phyloP scores from a whole-genome alignment of 1,140 invertebrate genomes.

The Hypsibius dujardini region DNA sequence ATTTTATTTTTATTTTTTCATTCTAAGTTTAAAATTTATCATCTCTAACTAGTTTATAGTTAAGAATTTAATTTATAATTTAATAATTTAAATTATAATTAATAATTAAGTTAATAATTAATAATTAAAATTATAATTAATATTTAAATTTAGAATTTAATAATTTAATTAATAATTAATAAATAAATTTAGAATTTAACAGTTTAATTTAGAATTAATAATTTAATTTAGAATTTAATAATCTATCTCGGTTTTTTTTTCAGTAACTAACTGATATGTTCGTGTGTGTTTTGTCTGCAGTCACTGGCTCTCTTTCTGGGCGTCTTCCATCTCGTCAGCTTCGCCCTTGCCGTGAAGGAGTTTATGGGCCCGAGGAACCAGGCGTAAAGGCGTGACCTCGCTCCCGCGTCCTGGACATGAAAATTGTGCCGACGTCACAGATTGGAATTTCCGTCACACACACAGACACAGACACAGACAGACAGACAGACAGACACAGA shows the following conservation, averaged over 20 bases:
- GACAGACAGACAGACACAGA: neutral
- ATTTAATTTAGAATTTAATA: neutral
- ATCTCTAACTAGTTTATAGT: conserved; percentile 1
- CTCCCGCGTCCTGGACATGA: neutral
- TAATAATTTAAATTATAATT: neutral
- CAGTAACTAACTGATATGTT: neutral
- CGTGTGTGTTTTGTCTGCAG: neutral
- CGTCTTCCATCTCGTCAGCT: neutral
- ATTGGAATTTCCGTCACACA: neutral
- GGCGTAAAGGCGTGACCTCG: neutral
- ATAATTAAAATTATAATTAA: neutral
- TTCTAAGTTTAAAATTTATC: neutral
- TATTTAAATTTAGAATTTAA: neutral
- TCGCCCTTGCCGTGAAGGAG: conserved; percentile 7
- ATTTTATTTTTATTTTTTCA: neutral
- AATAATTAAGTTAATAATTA: neutral
- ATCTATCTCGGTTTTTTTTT: neutral
- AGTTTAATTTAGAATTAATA: neutral
- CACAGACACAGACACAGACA: neutral
- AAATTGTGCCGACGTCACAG: neutral
- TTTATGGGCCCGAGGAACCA: neutral
- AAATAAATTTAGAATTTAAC: neutral
- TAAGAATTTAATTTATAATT: neutral
- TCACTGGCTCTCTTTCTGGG: conserved; percentile 3
- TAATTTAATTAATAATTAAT: neutral